A percentile compares a stretch with the other conserved stretches of the same genome.
Evolutionary conservation across 2,888 invertebrate genomes (phyloP).

Genomic region (Tetropium fuscum): DNA sequence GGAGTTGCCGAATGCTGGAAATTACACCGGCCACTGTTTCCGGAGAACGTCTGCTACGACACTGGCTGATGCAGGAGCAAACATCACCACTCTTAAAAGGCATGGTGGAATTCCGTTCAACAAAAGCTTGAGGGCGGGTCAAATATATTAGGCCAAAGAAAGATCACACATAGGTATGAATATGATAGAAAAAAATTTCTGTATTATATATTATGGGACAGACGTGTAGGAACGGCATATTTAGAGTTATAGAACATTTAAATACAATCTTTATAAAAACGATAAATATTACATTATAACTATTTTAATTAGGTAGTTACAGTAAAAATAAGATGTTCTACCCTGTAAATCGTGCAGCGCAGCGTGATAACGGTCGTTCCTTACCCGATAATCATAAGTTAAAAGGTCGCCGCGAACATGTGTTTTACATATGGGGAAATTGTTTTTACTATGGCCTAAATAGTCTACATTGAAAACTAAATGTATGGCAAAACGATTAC

Average conservation of each 20-base stretch:
- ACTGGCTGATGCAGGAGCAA: too few relatives aligned
- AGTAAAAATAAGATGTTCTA: too few relatives aligned
- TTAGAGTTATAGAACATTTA: not conserved
- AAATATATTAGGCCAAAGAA: too few relatives aligned
- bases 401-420: constrained; percentile 40
- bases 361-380: constrained; percentile 19
- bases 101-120: too few relatives aligned
- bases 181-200: too few relatives aligned
- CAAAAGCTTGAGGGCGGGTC: too few relatives aligned
- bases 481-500: constrained; percentile 10
- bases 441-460: not conserved
- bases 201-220: not conserved
- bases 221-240: not conserved
- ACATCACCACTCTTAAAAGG: too few relatives aligned
- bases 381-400: constrained; percentile 34
- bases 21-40: too few relatives aligned
- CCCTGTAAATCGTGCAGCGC: not conserved
- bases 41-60: too few relatives aligned
- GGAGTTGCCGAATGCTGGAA: too few relatives aligned
- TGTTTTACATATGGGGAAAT: constrained; percentile 37
- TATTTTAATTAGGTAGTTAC: not conserved
- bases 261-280: not conserved
- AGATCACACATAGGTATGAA: too few relatives aligned
- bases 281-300: not conserved
- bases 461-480: constrained; percentile 15